Conservation (phyloP, 2,113 vertebrate species). For the Amblyopsis rosae region DNA sequence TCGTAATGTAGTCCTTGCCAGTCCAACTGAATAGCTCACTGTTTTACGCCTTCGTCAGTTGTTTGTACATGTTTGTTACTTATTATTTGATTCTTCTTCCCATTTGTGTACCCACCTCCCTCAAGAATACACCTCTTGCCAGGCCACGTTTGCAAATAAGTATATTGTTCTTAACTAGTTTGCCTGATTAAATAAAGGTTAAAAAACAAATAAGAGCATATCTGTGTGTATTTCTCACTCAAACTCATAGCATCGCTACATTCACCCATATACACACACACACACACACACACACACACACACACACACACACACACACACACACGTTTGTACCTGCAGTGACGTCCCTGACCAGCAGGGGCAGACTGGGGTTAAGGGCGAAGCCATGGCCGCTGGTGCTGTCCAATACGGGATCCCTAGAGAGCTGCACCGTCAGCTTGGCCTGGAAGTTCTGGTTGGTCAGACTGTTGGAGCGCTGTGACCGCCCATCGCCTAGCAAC, state of each 20-base stretch:
- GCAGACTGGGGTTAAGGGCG: conserved; percentile 81
- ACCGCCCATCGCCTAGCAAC: conserved; percentile 76
- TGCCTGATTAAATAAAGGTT: too few relatives aligned
- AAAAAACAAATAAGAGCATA: too few relatives aligned
- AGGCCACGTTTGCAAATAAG: too few relatives aligned
- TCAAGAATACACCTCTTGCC: too few relatives aligned
- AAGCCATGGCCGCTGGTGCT: conserved; percentile 85
- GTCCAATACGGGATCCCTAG: conserved; percentile 84
- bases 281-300: background rate
- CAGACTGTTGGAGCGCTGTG: conserved; percentile 68
- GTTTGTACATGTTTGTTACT: too few relatives aligned
- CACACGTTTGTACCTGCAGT: conserved; percentile 78
- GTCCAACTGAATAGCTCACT: too few relatives aligned
- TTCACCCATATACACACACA: conserved; percentile 21
- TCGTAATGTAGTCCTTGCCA: too few relatives aligned
- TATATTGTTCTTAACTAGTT: too few relatives aligned
- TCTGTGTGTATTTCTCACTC: too few relatives aligned
- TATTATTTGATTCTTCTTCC: too few relatives aligned
- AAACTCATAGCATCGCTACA: conserved; percentile 13
- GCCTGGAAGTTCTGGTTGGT: conserved; percentile 76
- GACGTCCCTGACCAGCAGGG: conserved; percentile 89
- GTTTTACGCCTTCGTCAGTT: too few relatives aligned
- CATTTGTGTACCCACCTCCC: too few relatives aligned
- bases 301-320: conserved; percentile 9
- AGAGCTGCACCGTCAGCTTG: conserved; percentile 84